Base-by-base conservation (phyloP, 2,797 vertebrate genomes). In the Holocentrus rufus region DNA sequence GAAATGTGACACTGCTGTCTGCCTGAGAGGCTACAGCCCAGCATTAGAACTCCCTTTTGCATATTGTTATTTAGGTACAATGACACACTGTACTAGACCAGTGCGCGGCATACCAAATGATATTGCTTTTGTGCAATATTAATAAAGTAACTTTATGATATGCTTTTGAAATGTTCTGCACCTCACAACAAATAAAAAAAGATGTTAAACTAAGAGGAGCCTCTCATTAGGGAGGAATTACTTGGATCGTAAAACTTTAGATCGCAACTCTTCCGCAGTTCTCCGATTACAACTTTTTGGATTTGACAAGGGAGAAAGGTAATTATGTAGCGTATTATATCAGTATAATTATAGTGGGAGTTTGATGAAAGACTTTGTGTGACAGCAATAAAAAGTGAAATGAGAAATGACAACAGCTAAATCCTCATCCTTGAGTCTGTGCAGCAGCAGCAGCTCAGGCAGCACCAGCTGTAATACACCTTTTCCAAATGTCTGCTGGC, bases 331-430 rank as follows among this genome's bases (percentile, higher is more conserved):
- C 2, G 54, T 27, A 8, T 73, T 70, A 44, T 58, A 4, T 20
- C 9, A 34, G 1, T 18, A 54, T 56, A 74, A 74, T 67, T 70
- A 52, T 71, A 59, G 47, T 20, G 52, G 72, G 60, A 56, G 11
- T 56, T 65, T 3, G 5, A 49, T 65, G 44, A 49, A 65, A 69
- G 20, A 59, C 44, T 54, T 46, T 42, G 7, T 31, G 17, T 11
- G 42, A 39, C 36, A 39, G 2, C 8, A 39, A 39, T 39, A 39
- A 39, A 39, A 39, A 39, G 36, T 39, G 36, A 39, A 39, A 39
- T 8, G 2, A 39, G 9, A 39, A 39, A 11, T 39, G 36, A 34
- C 31, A 34, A 34, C 31, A 39, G 36, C 36, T 8, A 39, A 39
- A 39, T 8, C 36, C 36, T 39, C 9, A 34, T 34, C 8, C 31